Evolutionary conservation across 1,140 invertebrate genomes (phyloP).

Genomic region (Drosophila guanche): DNA sequence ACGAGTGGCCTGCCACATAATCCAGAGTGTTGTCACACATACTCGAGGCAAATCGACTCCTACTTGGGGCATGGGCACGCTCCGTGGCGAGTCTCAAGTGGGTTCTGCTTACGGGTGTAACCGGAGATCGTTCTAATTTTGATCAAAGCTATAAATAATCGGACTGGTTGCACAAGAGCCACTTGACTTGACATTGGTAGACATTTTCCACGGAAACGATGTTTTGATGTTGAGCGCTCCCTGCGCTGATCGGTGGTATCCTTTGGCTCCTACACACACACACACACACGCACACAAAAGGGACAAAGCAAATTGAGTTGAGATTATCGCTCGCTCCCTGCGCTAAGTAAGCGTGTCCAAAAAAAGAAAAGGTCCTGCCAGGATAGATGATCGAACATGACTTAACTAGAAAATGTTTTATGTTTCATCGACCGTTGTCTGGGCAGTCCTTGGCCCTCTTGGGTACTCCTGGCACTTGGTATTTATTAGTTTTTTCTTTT

Average conservation of each 20-base stretch:
- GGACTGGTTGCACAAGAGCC: conserved; percentile 29
- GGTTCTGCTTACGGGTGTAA: conserved; percentile 21
- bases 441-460: background rate
- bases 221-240: conserved; percentile 67
- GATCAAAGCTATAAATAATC: conserved; percentile 75
- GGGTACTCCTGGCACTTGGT: conserved; percentile 28
- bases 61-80: conserved; percentile 36
- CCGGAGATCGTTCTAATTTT: conserved; percentile 72
- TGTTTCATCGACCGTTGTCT: conserved; percentile 39
- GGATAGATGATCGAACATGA: conserved; percentile 54
- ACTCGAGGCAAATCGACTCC: conserved; percentile 22
- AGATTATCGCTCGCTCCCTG: conserved; percentile 70
- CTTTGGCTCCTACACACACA: background rate
- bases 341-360: conserved; percentile 66
- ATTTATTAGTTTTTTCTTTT: conserved; percentile 59
- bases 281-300: conserved; percentile 10
- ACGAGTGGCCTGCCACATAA: conserved; percentile 2
- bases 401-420: conserved; percentile 78
- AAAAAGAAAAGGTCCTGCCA: conserved; percentile 26
- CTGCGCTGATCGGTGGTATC: conserved; percentile 21
- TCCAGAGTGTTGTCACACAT: conserved; percentile 59
- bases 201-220: conserved; percentile 65
- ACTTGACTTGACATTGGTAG: conserved; percentile 54
- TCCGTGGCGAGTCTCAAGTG: conserved; percentile 20
- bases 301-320: conserved; percentile 63